phyloP scores from a whole-genome alignment of 1,140 invertebrate species.

The Brachionus koreanus region DNA sequence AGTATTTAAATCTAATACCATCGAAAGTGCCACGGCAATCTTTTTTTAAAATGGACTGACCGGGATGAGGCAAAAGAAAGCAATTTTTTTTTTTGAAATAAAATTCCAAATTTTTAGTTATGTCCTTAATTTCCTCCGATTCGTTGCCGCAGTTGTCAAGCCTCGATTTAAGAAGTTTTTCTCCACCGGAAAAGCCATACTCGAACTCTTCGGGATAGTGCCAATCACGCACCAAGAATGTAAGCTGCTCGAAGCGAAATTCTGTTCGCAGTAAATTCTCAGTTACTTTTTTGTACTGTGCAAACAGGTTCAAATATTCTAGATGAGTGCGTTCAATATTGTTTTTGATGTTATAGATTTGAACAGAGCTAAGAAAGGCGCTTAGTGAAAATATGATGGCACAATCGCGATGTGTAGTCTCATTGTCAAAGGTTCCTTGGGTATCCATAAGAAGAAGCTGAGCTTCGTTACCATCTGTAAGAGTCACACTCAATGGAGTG shows the following conservation, averaged over 20 bases:
- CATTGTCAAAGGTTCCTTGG: conserved; percentile 29
- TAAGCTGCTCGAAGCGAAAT: conserved; percentile 67
- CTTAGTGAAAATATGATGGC: conserved; percentile 15
- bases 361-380: neutral
- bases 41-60: conserved; percentile 52
- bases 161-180: conserved; percentile 75
- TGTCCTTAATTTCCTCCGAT: conserved; percentile 64
- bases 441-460: conserved; percentile 13
- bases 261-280: conserved; percentile 32
- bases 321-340: conserved; percentile 25
- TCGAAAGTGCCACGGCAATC: neutral
- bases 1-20: neutral
- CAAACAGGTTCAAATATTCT: conserved; percentile 26
- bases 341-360: conserved; percentile 24
- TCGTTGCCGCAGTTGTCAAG: conserved; percentile 66
- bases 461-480: neutral
- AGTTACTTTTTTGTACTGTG: conserved; percentile 10
- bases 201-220: conserved; percentile 92
- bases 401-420: neutral
- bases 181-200: conserved; percentile 84
- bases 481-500: conserved; percentile 66
- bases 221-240: conserved; percentile 96
- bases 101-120: conserved; percentile 85
- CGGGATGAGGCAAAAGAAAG: conserved; percentile 96
- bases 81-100: conserved; percentile 66